Evolutionary conservation across 2,113 vertebrate genomes (phyloP), one percentile per base, ranked within the genome.

Genomic region (Amphilophus citrinellus): DNA sequence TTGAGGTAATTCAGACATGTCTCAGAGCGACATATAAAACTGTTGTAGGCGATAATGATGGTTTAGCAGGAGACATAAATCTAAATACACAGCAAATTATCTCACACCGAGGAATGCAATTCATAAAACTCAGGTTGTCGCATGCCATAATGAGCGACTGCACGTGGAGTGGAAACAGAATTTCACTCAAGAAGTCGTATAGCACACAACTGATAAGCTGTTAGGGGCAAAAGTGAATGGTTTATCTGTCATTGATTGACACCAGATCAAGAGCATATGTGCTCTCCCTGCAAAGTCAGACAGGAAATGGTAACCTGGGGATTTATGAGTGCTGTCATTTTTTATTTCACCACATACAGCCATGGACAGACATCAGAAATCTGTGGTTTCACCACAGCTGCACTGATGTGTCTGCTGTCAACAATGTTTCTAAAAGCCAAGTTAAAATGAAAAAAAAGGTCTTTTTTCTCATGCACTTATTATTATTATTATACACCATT

Each of bases 111-210:
- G 84, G 88, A 90, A 90, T 89, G 88, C 86, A 82, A 84, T 92
- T 91, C 88, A 87, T 90, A 88, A 89, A 93, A 76, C 83, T 89
- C 88, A 88, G 84, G 83, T 89, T 91, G 83, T 59, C 86, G 83
- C 79, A 76, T 71, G 87, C 35, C 71, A 85, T 88, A 81, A 90
- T 86, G 80, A 89, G 35, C 17, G 80, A 77, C 56, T 80, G 47
- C n/a, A 44, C 4, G 1, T 60, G 58, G 47, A 60, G 39, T 5
- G 22, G 50, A 62, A 37, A 5, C 53, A 68, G 56, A 68, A 87
- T 83, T 56, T 78, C 47, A 59, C 76, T 68, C 27, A 47, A n/a
- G 30, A 44, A 58, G 61, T 76, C 32, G 47, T 39, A 7, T 32
- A 39, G 62, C 22, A 39, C 27, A 20, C 62, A 73, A 62, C 13